Evolutionary conservation across 2,113 vertebrate genomes (phyloP), one percentile per base, ranked within the genome.

Genomic region (Chamaetylas fuelleborni): DNA sequence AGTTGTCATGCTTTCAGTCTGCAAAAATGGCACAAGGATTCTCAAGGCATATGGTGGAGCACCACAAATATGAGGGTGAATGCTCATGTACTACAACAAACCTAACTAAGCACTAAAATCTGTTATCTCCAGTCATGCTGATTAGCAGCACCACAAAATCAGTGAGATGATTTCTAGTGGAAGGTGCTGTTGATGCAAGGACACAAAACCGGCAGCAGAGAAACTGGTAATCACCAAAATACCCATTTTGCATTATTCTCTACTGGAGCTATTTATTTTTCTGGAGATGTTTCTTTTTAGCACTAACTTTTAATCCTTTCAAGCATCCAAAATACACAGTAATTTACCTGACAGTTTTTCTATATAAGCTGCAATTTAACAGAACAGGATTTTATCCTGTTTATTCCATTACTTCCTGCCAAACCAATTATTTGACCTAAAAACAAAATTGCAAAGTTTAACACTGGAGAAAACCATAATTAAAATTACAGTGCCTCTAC

Each of bases 1-100:
- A 93, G 79, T 78, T 69, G 65, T 85, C 42, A 38, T 25, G 13
- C 51, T 96, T 92, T 86, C 36, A 67, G 88, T 82, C 81, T 97
- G 86, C 60, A 54, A 69, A 81, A 78, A 50, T 34, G 26, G 47
- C 51, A 62, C 25, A 34, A 57, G 50, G 22, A 45, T 77, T 86
- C 76, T 73, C 48, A 70, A 67, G 64, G 51, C 54, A 22, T 54
- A 20, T 53, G 54, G 42, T 77, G 28, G 33, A 80, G 20, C 42
- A 74, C n/a, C 12, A 38, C 29, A 67, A 43, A 62, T 26, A 33
- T 0, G 6, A 40, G 60, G 33, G 19, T 33, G 18, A 84, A 47
- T 62, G 47, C 26, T 89, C 74, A 57, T 6, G 33, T 31, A 9
- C 25, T 38, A 6, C 34, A 92, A 62, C 23, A 81, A 38, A 66